Evolutionary conservation across 92 coral and sea anemone genomes (phyloP).

Genomic region (Chrysogorgia sp.): DNA sequence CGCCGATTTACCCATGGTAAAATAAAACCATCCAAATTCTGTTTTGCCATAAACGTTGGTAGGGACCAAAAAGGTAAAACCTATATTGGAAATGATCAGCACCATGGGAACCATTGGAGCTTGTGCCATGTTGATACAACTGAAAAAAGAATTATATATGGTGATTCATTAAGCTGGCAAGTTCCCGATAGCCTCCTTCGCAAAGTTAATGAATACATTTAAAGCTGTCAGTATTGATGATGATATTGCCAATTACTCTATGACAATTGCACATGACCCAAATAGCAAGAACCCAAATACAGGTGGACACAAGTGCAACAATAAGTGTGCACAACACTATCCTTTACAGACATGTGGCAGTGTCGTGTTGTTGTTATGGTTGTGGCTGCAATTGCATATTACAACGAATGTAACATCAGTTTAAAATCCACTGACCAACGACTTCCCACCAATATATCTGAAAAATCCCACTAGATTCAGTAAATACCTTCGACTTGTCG

Average conservation of each 20-base stretch:
- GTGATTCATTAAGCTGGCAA: constrained; percentile 38
- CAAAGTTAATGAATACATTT: background rate
- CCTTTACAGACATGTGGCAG: constrained; percentile 45
- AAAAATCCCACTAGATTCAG: constrained; percentile 6
- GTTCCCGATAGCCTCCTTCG: background rate
- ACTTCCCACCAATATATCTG: constrained; percentile 1
- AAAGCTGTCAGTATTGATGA: constrained; percentile 11
- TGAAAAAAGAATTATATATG: constrained; percentile 1
- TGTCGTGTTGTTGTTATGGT: constrained; percentile 37
- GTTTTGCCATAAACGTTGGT: constrained; percentile 13
- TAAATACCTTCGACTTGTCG: constrained; percentile 24
- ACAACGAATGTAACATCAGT: background rate
- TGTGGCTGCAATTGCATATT: constrained; percentile 31
- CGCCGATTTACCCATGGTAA: constrained; percentile 5
- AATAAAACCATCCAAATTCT: background rate
- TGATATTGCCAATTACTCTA: constrained; percentile 1
- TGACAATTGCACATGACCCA: constrained; percentile 3
- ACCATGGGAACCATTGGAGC: constrained; percentile 29
- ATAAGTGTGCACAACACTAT: constrained; percentile 13
- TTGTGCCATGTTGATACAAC: too few relatives aligned
- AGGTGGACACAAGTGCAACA: constrained; percentile 1
- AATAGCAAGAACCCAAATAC: background rate
- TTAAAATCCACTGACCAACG: background rate
- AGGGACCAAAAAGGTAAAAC: constrained; percentile 16
- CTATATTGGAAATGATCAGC: constrained; percentile 30